These are phyloP conservation scores for Odontomachus brunneus DNA, from an alignment of 1,140 invertebrate genomes.

Conservation along the genomic window DNA sequence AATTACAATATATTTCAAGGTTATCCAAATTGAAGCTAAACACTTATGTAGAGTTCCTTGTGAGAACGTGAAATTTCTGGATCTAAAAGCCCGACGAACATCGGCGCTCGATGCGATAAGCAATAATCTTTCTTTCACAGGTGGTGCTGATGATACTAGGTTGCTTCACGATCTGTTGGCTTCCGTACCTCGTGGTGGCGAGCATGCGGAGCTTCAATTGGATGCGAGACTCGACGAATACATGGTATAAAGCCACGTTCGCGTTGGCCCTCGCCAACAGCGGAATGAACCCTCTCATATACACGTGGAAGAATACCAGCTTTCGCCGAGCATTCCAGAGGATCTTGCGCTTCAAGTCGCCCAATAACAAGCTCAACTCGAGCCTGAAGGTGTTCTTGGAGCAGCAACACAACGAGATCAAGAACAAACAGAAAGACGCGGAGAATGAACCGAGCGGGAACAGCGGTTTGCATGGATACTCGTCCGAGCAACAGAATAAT, in stretches of 20 bases:
- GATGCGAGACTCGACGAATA: neutral
- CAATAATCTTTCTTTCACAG: neutral
- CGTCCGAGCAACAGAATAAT: neutral
- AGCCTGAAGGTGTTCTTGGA: conserved; percentile 49
- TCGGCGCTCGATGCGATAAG: no score
- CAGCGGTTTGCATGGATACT: neutral
- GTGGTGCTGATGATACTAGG: conserved; percentile 38
- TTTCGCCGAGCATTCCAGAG: conserved; percentile 89
- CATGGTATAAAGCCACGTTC: conserved; percentile 16
- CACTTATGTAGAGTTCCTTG: no score
- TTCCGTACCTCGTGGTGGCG: conserved; percentile 15
- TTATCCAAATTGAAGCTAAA: no score
- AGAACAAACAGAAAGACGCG: neutral
- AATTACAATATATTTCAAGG: no score
- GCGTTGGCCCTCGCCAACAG: conserved; percentile 90
- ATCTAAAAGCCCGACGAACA: no score
- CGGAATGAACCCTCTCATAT: conserved; percentile 91
- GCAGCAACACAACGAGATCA: neutral
- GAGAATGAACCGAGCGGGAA: neutral
- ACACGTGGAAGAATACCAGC: conserved; percentile 92
- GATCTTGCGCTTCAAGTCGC: conserved; percentile 87
- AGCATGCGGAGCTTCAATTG: neutral
- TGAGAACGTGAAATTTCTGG: no score
- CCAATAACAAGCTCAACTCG: conserved; percentile 79
- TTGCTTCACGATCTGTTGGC: conserved; percentile 48